phyloP scores from a whole-genome alignment of 1,140 invertebrate species.

The Solenopsis invicta region DNA sequence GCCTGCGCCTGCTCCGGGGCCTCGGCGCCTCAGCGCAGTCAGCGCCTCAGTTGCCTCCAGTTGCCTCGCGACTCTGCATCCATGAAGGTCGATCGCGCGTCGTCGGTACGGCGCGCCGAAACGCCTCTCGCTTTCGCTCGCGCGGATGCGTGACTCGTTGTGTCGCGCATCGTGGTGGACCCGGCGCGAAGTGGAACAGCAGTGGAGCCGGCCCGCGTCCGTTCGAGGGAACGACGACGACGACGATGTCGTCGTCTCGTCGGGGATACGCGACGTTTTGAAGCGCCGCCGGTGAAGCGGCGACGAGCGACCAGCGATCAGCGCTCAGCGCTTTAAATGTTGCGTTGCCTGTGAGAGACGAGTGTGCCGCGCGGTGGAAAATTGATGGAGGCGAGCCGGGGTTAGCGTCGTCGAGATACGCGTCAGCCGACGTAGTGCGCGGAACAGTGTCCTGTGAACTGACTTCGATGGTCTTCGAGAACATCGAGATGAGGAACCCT shows the following conservation, averaged over 20 bases:
- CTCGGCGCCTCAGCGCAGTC: no score
- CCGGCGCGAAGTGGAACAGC: constrained; percentile 17
- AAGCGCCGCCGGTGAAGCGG: not conserved
- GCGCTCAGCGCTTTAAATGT: constrained; percentile 22
- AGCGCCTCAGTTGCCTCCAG: no score
- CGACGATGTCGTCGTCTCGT: constrained; percentile 28
- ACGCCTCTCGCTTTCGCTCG: constrained; percentile 22
- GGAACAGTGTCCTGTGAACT: constrained; percentile 44
- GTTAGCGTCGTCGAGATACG: not conserved
- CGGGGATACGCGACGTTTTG: constrained; percentile 3
- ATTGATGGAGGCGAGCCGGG: constrained; percentile 26
- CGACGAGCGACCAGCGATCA: not conserved
- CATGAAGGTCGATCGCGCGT: not conserved
- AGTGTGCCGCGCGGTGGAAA: constrained; percentile 17
- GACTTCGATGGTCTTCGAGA: constrained; percentile 85
- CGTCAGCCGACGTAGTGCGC: not conserved
- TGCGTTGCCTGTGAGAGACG: constrained; percentile 34
- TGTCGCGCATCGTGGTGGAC: constrained; percentile 10
- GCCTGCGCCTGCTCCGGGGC: no score
- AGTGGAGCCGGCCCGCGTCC: not conserved
- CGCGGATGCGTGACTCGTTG: constrained; percentile 37
- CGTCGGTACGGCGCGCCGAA: not conserved
- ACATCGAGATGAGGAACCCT: constrained; percentile 85
- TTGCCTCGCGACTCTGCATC: constrained; percentile 73
- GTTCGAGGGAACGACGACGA: no score